phyloP scores from a whole-genome alignment of 2,797 vertebrate species.

The Aphelocoma californica region DNA sequence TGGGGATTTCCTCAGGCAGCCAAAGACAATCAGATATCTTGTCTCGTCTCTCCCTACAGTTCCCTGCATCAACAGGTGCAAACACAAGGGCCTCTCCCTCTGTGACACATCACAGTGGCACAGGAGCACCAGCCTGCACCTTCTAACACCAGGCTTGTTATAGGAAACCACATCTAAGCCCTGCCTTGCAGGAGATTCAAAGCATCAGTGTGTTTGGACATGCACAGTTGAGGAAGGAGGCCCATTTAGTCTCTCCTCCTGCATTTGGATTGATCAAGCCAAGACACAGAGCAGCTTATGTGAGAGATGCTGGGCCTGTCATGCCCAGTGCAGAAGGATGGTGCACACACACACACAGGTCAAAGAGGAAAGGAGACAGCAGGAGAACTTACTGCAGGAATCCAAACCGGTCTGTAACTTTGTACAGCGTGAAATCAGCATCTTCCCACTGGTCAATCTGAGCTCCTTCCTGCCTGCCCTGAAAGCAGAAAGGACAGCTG shows the following conservation, averaged over 20 bases:
- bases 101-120: accelerated
- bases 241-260: neutral
- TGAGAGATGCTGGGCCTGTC: neutral
- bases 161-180: neutral
- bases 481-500: slow-evolving; percentile 14
- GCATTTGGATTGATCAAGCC: neutral
- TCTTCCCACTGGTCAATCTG: slow-evolving; percentile 90
- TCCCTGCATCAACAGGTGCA: neutral
- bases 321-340: neutral
- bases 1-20: neutral
- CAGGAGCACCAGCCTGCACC: neutral
- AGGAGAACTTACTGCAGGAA: slow-evolving; percentile 87
- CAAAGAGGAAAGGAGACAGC: neutral
- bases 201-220: neutral
- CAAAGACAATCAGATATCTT: accelerated
- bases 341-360: accelerated
- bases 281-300: neutral
- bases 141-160: neutral
- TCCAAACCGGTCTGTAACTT: slow-evolving; percentile 89
- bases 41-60: neutral
- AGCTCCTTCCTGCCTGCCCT: slow-evolving; percentile 86
- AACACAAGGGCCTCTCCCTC: neutral
- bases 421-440: slow-evolving; percentile 85
- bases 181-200: neutral
- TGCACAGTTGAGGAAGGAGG: neutral